Percentiles rank a stretch among this genome's conserved stretches.
Evolutionary conservation across 1,140 invertebrate genomes (phyloP).

Genomic region (Paramacrobiotus metropolitanus): DNA sequence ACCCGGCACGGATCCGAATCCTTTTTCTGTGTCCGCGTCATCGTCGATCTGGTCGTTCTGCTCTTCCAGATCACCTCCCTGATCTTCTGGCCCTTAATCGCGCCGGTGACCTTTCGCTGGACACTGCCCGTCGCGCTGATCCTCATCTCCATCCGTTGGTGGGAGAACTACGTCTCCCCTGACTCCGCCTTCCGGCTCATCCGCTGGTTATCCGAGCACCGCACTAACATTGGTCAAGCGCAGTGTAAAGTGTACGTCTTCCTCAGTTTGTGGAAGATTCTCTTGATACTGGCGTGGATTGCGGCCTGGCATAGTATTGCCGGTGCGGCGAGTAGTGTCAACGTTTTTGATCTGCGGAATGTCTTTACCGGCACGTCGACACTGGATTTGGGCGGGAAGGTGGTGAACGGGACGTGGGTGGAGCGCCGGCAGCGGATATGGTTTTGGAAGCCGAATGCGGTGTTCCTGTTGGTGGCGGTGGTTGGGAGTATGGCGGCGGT

Average conservation of each 20-base stretch:
- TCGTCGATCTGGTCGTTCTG: neutral
- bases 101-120: slow-evolving; percentile 15
- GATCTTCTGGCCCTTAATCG: neutral
- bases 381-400: neutral
- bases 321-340: neutral
- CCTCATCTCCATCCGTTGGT: slow-evolving; percentile 27
- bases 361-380: neutral
- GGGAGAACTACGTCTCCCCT: slow-evolving; percentile 27
- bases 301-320: neutral
- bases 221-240: neutral
- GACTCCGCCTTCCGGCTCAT: neutral
- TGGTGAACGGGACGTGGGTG: neutral
- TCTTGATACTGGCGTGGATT: neutral
- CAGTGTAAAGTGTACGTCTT: neutral
- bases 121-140: slow-evolving; percentile 24
- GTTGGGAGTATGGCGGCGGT: neutral
- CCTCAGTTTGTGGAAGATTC: neutral
- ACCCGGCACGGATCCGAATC: neutral
- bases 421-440: neutral
- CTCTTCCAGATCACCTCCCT: neutral
- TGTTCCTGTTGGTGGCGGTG: neutral
- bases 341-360: neutral
- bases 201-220: neutral
- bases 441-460: neutral
- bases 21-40: neutral